phyloP scores from a whole-genome alignment of 2,113 vertebrate species.

The Protomyctophum bolini region DNA sequence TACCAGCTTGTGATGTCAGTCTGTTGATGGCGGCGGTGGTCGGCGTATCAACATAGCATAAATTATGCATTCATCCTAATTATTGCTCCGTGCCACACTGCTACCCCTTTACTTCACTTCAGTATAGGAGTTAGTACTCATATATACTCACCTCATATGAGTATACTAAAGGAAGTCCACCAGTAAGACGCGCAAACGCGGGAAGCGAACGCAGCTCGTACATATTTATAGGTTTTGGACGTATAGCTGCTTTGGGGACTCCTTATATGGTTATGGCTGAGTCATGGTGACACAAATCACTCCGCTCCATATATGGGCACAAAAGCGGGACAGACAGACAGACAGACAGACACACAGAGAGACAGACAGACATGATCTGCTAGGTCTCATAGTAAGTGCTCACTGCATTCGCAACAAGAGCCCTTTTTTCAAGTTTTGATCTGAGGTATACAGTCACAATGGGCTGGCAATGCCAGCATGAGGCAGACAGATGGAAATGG shows the following conservation, averaged over 20 bases:
- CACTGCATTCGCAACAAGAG: too few species aligned
- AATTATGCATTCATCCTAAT: conserved; percentile 50
- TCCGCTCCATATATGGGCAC: too few species aligned
- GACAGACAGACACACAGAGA: too few species aligned
- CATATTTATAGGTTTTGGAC: too few species aligned
- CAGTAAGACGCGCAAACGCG: too few species aligned
- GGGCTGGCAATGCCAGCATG: conserved; percentile 7
- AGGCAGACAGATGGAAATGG: conserved; percentile 16
- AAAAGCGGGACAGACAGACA: too few species aligned
- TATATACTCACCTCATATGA: not conserved
- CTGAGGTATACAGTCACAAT: not conserved
- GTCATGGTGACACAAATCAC: too few species aligned
- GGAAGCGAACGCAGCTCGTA: too few species aligned
- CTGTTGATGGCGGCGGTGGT: conserved; percentile 9
- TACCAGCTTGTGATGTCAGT: not conserved
- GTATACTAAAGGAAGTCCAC: not conserved
- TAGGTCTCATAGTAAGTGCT: too few species aligned
- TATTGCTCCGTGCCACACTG: conserved; percentile 32
- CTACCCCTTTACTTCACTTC: not conserved
- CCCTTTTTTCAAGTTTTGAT: not conserved
- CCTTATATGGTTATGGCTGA: too few species aligned
- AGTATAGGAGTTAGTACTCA: not conserved
- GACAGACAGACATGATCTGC: too few species aligned
- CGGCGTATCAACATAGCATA: conserved; percentile 22
- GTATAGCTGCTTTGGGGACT: too few species aligned